phyloP scores from a whole-genome alignment of 2,113 vertebrate genomes.

The Amia ocellicauda region DNA sequence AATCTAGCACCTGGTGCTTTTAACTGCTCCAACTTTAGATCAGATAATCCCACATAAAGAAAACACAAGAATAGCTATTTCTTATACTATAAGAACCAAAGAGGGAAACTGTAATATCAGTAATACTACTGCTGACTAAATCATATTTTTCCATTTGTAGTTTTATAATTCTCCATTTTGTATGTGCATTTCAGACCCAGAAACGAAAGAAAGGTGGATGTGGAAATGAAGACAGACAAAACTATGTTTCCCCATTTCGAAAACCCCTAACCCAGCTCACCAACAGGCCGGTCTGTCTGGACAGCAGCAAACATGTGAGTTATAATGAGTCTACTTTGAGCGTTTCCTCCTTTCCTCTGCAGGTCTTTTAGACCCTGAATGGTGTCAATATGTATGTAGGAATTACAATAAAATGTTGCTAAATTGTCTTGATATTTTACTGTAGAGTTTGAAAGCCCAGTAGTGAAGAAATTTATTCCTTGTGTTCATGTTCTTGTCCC shows the following conservation, averaged over 20 bases:
- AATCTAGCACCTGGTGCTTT: too few relatives aligned
- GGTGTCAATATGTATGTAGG: not conserved
- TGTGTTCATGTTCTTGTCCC: too few relatives aligned
- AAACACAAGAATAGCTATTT: too few relatives aligned
- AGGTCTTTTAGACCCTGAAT: not conserved
- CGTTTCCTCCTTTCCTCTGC: not conserved
- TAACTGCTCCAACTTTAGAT: too few relatives aligned
- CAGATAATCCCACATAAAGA: too few relatives aligned
- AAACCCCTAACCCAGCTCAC: constrained; percentile 76
- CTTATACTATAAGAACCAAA: too few relatives aligned
- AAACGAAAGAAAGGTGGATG: constrained; percentile 60
- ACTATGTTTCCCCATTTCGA: constrained; percentile 72
- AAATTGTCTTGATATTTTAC: too few relatives aligned
- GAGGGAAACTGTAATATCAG: too few relatives aligned
- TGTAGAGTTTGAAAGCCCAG: not conserved
- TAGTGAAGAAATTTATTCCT: not conserved
- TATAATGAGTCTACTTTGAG: not conserved
- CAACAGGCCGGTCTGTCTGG: constrained; percentile 63
- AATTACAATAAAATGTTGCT: not conserved
- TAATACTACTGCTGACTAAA: too few relatives aligned
- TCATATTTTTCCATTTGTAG: too few relatives aligned
- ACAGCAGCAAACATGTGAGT: constrained; percentile 83
- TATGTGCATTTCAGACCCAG: constrained; percentile 52
- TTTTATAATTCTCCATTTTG: too few relatives aligned
- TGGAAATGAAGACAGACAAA: constrained; percentile 43